Evolutionary conservation across 2,113 vertebrate species (phyloP), one percentile per base, ranked within the genome.

Genomic region (Ramphastos sulfuratus): DNA sequence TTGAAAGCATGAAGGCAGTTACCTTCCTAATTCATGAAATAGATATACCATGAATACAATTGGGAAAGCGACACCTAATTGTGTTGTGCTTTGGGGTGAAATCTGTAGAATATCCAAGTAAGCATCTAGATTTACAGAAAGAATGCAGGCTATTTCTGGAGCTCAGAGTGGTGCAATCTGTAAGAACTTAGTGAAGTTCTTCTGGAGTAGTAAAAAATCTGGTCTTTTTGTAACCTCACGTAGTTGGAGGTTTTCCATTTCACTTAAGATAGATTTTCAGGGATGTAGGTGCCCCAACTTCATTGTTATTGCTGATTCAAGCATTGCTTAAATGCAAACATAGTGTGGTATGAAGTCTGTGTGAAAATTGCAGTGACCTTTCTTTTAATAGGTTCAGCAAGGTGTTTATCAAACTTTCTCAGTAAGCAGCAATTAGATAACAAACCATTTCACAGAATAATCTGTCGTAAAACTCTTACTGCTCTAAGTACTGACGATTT

Each of bases 391-490:
- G 77, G 76, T 90, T 93, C 66, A 69, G 90, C 73, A 61, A 93
- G 73, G 85, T 94, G 88, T 95, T 95, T 84, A 90, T 95, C 94
- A 95, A 88, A 86, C 30, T 90, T 85, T 84, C 55, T 77, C 63
- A 63, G 70, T 78, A 92, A 94, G 85, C 82, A 93, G 89, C 73
- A 94, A 85, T 90, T 95, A 90, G 70, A 76, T 66, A 92, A 94
- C 71, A 93, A 93, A 81, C 89, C 59, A 67, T 94, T 91, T 86
- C 73, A 56, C 75, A 91, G 82, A 90, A 81, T 94, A 96, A 92
- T 92, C 69, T 64, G 31, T 75, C 74, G 52, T 91, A 92, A 93
- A 95, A 88, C 30, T 76, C n/a, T 87, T 88, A 77, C 20, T 55
- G 55, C 73, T 55, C 0, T 58, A 81, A 82, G 76, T 78, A 76